Conservation (phyloP, 2,113 vertebrate species). For the Pedionomus torquatus region DNA sequence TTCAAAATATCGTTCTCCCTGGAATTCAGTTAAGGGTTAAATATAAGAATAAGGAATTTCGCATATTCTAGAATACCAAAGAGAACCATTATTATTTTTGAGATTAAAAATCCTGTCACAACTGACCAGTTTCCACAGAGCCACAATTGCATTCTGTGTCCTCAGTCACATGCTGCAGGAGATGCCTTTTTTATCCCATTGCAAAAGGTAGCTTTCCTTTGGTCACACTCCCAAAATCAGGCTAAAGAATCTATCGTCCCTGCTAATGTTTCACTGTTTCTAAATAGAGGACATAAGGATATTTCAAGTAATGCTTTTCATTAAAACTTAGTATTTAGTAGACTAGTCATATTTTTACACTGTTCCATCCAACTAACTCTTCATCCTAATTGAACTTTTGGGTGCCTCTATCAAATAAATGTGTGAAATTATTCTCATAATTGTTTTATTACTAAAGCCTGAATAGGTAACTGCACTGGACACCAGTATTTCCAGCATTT, state of each 20-base stretch:
- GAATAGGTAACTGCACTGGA: neutral
- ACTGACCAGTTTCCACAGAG: neutral
- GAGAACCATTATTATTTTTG: neutral
- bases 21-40: neutral
- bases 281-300: neutral
- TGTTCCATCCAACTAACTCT: neutral
- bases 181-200: neutral
- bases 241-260: neutral
- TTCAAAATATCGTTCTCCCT: neutral
- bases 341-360: neutral
- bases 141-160: neutral
- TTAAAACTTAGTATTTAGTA: neutral
- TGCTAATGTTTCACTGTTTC: neutral
- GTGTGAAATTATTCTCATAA: neutral
- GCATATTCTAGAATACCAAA: neutral
- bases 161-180: neutral
- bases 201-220: neutral
- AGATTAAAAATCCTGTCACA: neutral
- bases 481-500: neutral
- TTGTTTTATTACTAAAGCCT: neutral
- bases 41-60: neutral
- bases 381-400: neutral
- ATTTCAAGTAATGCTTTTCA: neutral
- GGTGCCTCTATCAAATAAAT: neutral
- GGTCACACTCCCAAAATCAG: neutral